Evolutionary conservation across 23 tunicate genomes (phyloP).

Genomic region (Oikopleura albicans): DNA sequence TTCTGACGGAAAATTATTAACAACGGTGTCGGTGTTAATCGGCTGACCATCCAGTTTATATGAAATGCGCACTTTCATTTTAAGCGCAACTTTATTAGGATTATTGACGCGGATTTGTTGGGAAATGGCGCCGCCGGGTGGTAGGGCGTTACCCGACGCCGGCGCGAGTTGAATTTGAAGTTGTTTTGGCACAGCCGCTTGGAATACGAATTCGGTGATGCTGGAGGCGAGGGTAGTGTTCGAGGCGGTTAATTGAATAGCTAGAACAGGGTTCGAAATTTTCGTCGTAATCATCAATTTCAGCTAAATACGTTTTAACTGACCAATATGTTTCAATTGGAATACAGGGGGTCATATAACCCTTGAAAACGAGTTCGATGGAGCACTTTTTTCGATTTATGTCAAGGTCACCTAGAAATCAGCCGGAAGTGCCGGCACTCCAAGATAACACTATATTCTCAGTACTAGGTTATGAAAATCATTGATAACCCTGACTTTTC

Average conservation of each 20-base stretch:
- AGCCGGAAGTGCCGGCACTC: too few relatives aligned
- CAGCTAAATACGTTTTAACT: not conserved
- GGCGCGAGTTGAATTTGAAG: conserved; percentile 76
- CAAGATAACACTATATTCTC: too few relatives aligned
- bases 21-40: conserved; percentile 52
- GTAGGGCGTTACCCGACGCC: conserved; percentile 41
- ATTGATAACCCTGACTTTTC: too few relatives aligned
- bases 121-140: conserved; percentile 30
- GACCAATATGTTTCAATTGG: not conserved
- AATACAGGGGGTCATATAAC: too few relatives aligned
- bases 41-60: conserved; percentile 36
- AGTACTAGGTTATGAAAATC: too few relatives aligned
- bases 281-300: conserved; percentile 28
- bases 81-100: conserved; percentile 43
- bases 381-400: too few relatives aligned
- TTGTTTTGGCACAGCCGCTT: conserved; percentile 92
- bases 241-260: conserved; percentile 30
- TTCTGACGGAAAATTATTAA: conserved; percentile 51
- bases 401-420: too few relatives aligned
- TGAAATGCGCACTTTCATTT: conserved; percentile 42
- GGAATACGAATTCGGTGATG: conserved; percentile 47
- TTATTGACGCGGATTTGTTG: conserved; percentile 68
- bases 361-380: too few relatives aligned
- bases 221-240: conserved; percentile 24
- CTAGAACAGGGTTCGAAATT: conserved; percentile 23